phyloP scores from a whole-genome alignment of 2,113 vertebrate genomes.

The Dunckerocampus dactyliophorus region DNA sequence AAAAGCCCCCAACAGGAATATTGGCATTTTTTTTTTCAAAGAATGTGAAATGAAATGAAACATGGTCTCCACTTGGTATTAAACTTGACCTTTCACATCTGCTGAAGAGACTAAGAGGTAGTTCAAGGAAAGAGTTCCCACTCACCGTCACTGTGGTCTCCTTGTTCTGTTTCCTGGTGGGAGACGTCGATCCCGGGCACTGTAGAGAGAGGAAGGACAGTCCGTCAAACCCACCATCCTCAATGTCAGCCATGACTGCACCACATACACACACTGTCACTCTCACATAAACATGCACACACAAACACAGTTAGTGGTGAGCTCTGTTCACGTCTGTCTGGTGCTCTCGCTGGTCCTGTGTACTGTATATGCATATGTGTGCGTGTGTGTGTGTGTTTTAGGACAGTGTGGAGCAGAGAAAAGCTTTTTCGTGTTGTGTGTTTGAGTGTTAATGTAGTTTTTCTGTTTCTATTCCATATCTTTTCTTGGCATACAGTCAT shows the following conservation, averaged over 20 bases:
- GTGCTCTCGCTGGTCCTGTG: slow-evolving; percentile 19
- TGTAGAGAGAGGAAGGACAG: slow-evolving; percentile 75
- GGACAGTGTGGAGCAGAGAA: no score
- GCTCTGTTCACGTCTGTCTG: slow-evolving; percentile 25
- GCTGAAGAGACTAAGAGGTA: background rate
- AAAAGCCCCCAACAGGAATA: background rate
- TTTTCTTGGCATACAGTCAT: background rate
- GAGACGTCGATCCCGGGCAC: slow-evolving; percentile 80
- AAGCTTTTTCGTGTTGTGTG: no score
- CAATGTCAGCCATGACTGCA: slow-evolving; percentile 65
- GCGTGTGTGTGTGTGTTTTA: slow-evolving; percentile 13
- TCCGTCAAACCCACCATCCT: slow-evolving; percentile 69
- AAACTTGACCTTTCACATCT: slow-evolving; percentile 3
- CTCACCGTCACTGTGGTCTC: slow-evolving; percentile 84
- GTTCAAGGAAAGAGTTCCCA: slow-evolving; percentile 35
- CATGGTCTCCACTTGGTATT: background rate
- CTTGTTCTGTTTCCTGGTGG: slow-evolving; percentile 79
- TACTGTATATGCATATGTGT: slow-evolving; percentile 19
- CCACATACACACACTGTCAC: slow-evolving; percentile 23
- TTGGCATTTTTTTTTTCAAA: slow-evolving; percentile 2
- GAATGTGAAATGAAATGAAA: background rate
- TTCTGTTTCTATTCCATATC: background rate
- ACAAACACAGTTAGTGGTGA: slow-evolving; percentile 17
- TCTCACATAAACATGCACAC: slow-evolving; percentile 7
- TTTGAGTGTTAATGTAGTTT: slow-evolving; percentile 1